Percentiles rank a stretch among this genome's conserved stretches.
phyloP scores from a whole-genome alignment of 2,888 invertebrate species.

The Dioctria linearis region DNA sequence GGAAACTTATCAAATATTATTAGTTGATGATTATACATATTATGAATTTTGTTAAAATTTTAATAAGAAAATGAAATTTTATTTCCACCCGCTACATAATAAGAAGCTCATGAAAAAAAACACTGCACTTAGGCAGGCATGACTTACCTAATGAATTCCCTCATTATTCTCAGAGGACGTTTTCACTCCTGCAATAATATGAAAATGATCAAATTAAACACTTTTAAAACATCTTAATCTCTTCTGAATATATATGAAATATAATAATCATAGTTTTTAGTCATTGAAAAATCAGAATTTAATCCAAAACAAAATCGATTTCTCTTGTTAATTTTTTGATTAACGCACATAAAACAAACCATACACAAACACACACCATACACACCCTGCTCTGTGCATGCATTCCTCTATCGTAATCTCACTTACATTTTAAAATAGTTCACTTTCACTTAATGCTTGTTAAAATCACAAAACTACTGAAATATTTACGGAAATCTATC shows the following conservation, averaged over 20 bases:
- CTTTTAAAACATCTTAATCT: not conserved
- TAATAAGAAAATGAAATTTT: not conserved
- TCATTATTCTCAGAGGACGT: constrained; percentile 34
- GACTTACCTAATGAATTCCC: constrained; percentile 51
- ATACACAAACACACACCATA: not conserved
- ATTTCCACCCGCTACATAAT: not conserved
- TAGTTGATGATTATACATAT: no score
- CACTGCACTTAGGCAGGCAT: not conserved
- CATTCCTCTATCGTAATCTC: not conserved
- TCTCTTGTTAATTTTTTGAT: not conserved
- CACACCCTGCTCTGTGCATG: not conserved
- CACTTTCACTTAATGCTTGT: constrained; percentile 10
- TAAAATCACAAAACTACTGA: not conserved
- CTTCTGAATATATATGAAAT: no score
- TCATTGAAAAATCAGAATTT: not conserved
- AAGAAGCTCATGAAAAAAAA: not conserved
- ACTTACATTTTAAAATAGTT: constrained; percentile 15
- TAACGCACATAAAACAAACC: not conserved
- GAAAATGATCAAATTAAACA: not conserved
- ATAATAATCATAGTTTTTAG: no score
- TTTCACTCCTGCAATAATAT: constrained; percentile 39
- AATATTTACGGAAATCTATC: not conserved
- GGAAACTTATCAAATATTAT: not conserved
- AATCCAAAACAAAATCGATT: constrained; percentile 1
- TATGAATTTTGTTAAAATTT: not conserved